phyloP scores from a whole-genome alignment of 2,888 invertebrate species.

The Barypeithes pellucidus region DNA sequence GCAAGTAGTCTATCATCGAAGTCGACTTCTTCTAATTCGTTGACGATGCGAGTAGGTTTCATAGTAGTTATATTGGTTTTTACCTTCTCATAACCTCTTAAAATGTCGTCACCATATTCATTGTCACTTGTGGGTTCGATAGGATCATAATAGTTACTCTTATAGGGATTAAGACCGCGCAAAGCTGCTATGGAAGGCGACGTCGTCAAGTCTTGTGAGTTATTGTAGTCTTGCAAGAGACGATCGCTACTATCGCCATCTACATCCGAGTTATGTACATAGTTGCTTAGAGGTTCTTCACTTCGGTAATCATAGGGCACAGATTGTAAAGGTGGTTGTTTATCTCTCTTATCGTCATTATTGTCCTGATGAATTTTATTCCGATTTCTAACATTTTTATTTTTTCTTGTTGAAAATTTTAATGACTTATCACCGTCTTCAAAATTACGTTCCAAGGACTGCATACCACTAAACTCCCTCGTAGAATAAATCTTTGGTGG shows the following conservation, averaged over 20 bases:
- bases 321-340: too few species aligned
- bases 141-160: constrained; percentile 45
- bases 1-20: constrained; percentile 56
- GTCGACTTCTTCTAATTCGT: constrained; percentile 58
- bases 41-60: constrained; percentile 59
- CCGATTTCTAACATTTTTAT: not conserved
- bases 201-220: constrained; percentile 2
- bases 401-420: constrained; percentile 63
- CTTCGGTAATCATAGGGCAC: not conserved
- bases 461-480: constrained; percentile 43
- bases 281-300: not conserved
- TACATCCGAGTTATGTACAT: not conserved
- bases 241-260: not conserved
- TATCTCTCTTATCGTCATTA: not conserved
- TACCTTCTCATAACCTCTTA: constrained; percentile 19
- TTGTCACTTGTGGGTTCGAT: constrained; percentile 28
- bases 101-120: not conserved
- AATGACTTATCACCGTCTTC: constrained; percentile 58
- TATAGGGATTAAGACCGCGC: constrained; percentile 57
- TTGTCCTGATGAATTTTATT: not conserved
- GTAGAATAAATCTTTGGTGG: constrained; percentile 72
- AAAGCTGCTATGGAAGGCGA: constrained; percentile 38
- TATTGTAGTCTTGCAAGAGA: not conserved
- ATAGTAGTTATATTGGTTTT: constrained; percentile 47
- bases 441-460: constrained; percentile 24